A percentile compares a stretch with the other conserved stretches of the same genome.
Evolutionary conservation across 1,140 invertebrate genomes (phyloP).

Genomic region (Plectrocnemia conspersa): DNA sequence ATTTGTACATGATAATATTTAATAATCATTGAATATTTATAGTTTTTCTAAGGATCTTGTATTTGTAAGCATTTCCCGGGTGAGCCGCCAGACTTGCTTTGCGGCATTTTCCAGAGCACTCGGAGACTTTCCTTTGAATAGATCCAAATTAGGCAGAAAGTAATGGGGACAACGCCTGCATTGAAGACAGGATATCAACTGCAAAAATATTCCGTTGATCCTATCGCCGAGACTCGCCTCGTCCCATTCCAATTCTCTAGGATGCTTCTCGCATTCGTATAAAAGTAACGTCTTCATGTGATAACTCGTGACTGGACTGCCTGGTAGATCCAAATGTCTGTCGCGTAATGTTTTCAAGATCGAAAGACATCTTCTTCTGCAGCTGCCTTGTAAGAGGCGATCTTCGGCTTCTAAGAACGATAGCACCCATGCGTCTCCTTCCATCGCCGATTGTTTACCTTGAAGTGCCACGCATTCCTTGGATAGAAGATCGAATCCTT

Average conservation of each 20-base stretch:
- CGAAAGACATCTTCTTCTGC: constrained; percentile 81
- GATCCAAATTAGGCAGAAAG: constrained; percentile 86
- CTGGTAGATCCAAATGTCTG: constrained; percentile 87
- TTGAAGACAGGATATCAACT: constrained; percentile 94
- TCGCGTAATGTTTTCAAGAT: constrained; percentile 93
- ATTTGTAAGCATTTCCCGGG: constrained; percentile 90
- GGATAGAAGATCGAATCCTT: constrained; percentile 93
- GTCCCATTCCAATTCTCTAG: constrained; percentile 92
- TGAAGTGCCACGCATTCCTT: constrained; percentile 84
- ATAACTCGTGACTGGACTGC: constrained; percentile 89
- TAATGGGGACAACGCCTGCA: constrained; percentile 94
- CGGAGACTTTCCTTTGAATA: constrained; percentile 92
- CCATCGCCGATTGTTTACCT: constrained; percentile 95
- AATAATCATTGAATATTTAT: constrained; percentile 61
- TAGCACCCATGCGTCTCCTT: constrained; percentile 96
- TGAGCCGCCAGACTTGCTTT: constrained; percentile 92
- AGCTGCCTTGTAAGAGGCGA: constrained; percentile 82
- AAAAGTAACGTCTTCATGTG: constrained; percentile 93
- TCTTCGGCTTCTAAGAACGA: constrained; percentile 94
- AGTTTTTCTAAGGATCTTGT: constrained; percentile 89
- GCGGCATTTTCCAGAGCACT: constrained; percentile 91
- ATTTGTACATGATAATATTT: no score
- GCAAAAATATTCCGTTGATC: constrained; percentile 92
- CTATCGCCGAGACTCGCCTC: constrained; percentile 84
- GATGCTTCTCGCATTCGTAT: constrained; percentile 98